Conservation (phyloP, 2,113 vertebrate genomes). For the Nannobrachium achirus region DNA sequence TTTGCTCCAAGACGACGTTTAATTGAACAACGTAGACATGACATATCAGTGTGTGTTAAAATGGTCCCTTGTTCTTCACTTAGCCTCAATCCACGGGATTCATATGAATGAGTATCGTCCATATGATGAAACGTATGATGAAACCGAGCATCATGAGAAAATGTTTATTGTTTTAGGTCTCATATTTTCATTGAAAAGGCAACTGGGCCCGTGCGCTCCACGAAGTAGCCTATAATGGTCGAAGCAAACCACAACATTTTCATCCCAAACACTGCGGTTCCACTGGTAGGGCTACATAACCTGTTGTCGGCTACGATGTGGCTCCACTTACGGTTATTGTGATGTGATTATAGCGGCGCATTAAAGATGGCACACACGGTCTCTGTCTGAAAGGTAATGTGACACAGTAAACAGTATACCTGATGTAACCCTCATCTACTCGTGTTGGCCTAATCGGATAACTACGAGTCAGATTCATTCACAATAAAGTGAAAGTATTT, state of each 20-base stretch:
- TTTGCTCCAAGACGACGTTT: slow-evolving; percentile 18
- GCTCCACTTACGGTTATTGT: neutral
- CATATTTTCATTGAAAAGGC: neutral
- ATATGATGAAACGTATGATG: slow-evolving; percentile 5
- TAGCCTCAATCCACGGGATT: slow-evolving; percentile 8
- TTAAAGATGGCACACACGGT: neutral
- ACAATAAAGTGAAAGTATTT: too few relatives aligned
- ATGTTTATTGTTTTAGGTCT: slow-evolving; percentile 14
- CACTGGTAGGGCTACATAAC: neutral
- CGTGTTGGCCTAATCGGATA: too few relatives aligned
- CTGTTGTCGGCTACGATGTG: neutral
- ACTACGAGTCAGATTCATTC: too few relatives aligned
- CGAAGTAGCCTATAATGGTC: neutral
- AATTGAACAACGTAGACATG: slow-evolving; percentile 35
- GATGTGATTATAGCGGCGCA: neutral
- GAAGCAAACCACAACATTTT: neutral
- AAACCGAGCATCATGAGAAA: slow-evolving; percentile 30
- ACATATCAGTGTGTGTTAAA: slow-evolving; percentile 25
- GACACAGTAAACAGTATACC: slow-evolving; percentile 39
- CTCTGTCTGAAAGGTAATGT: slow-evolving; percentile 2
- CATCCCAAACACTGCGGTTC: neutral
- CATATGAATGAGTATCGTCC: slow-evolving; percentile 15
- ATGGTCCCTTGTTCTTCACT: slow-evolving; percentile 39
- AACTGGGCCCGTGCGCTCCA: neutral
- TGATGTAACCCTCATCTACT: slow-evolving; percentile 4